Percentiles rank a stretch among this genome's conserved stretches.
Conservation (phyloP, 2,113 vertebrate species). For the Emydura subglobosa region DNA sequence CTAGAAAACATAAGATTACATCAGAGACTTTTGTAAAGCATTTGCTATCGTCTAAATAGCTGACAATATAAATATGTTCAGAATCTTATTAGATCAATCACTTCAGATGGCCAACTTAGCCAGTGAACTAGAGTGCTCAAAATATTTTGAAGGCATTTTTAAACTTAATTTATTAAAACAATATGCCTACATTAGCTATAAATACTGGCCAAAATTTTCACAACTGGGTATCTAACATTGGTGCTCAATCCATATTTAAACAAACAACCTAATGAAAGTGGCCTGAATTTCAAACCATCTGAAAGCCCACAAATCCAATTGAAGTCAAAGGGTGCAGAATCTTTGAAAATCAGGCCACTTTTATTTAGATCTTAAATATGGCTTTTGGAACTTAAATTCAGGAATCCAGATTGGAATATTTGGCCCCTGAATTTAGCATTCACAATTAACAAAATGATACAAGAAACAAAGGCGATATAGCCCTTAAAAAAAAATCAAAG, state of each 20-base stretch:
- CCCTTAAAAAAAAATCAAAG: not conserved
- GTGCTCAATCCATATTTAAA: not conserved
- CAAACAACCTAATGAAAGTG: not conserved
- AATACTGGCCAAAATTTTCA: not conserved
- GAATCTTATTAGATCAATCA: not conserved
- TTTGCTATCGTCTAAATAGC: not conserved
- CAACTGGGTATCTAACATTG: rapidly evolving
- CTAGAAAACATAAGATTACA: not conserved
- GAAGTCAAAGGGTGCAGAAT: not conserved
- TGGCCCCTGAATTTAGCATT: not conserved
- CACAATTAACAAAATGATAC: not conserved
- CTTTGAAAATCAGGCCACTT: conserved; percentile 27
- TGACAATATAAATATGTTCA: conserved; percentile 12
- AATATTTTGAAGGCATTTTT: not conserved
- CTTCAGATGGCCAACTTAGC: not conserved
- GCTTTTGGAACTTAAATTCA: not conserved
- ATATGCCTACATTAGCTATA: not conserved
- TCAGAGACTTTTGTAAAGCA: not conserved
- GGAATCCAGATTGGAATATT: not conserved
- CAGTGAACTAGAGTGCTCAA: not conserved
- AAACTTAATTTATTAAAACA: not conserved
- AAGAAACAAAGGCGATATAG: not conserved
- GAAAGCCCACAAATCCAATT: not conserved
- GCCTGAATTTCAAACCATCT: rapidly evolving
- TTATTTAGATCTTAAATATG: not conserved